These are phyloP conservation scores for Eupithecia centaureata DNA, from an alignment of 2,888 invertebrate genomes.

Conservation along the genomic window DNA sequence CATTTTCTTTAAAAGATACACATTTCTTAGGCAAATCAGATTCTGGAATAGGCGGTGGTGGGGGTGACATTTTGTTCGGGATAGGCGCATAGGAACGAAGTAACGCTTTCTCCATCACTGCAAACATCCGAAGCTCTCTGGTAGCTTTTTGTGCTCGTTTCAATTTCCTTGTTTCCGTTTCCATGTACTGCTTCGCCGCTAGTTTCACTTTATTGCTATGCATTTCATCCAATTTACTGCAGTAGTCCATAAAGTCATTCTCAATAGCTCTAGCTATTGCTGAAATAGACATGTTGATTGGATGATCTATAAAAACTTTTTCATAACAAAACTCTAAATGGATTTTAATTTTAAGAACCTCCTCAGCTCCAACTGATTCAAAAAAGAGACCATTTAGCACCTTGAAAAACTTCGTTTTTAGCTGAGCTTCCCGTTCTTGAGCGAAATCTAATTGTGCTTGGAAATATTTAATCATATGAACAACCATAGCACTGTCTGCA, in stretches of 20 bases:
- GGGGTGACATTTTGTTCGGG: constrained; percentile 24
- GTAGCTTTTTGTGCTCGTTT: constrained; percentile 83
- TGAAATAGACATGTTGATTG: constrained; percentile 81
- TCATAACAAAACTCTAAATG: constrained; percentile 87
- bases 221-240: constrained; percentile 81
- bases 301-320: constrained; percentile 82
- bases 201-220: constrained; percentile 78
- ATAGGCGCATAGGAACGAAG: constrained; percentile 68
- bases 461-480: constrained; percentile 60
- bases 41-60: constrained; percentile 18
- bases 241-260: constrained; percentile 77
- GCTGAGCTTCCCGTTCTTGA: constrained; percentile 76
- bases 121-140: constrained; percentile 81
- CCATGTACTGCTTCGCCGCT: constrained; percentile 80
- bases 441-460: constrained; percentile 64
- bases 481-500: constrained; percentile 57
- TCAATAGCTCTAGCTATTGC: constrained; percentile 85
- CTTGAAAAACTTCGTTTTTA: constrained; percentile 81
- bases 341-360: constrained; percentile 82
- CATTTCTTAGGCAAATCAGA: neutral
- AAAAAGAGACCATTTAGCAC: constrained; percentile 84
- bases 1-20: neutral
- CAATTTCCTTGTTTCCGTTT: constrained; percentile 77
- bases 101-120: constrained; percentile 73
- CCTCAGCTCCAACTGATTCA: constrained; percentile 80